These are phyloP conservation scores for Drosophila subpulchrella DNA, from an alignment of 1,140 invertebrate species.

Conservation along the genomic window DNA sequence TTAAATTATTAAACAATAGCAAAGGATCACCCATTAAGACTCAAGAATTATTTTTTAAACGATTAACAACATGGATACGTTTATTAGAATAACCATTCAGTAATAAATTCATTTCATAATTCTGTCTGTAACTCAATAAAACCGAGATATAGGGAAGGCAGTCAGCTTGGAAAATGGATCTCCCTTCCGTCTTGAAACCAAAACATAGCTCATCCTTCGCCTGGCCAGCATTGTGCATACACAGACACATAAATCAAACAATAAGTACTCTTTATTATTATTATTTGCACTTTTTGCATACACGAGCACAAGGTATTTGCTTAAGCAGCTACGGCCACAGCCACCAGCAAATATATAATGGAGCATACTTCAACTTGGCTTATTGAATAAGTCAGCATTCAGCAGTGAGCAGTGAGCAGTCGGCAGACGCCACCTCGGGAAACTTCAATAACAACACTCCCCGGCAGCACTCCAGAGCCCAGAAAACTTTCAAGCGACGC, in stretches of 20 bases:
- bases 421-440: constrained; percentile 47
- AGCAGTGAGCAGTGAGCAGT: constrained; percentile 64
- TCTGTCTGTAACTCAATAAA: constrained; percentile 21
- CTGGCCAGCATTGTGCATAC: constrained; percentile 65
- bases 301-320: constrained; percentile 67
- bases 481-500: constrained; percentile 66
- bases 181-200: constrained; percentile 10
- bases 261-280: constrained; percentile 85
- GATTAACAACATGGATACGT: too few relatives aligned
- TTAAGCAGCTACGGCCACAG: constrained; percentile 65
- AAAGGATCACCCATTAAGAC: too few relatives aligned
- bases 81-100: too few relatives aligned
- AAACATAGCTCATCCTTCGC: constrained; percentile 32
- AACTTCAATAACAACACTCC: constrained; percentile 81
- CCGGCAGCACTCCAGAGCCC: constrained; percentile 31
- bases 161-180: not conserved
- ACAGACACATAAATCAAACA: constrained; percentile 84
- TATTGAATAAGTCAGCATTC: constrained; percentile 82
- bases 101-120: too few relatives aligned
- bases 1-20: too few relatives aligned
- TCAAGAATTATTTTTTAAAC: too few relatives aligned
- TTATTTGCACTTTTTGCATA: constrained; percentile 84
- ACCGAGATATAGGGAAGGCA: not conserved
- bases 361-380: constrained; percentile 83
- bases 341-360: constrained; percentile 62